Conservation (phyloP, 2,888 invertebrate species). For the Xanthorhoe designata region DNA sequence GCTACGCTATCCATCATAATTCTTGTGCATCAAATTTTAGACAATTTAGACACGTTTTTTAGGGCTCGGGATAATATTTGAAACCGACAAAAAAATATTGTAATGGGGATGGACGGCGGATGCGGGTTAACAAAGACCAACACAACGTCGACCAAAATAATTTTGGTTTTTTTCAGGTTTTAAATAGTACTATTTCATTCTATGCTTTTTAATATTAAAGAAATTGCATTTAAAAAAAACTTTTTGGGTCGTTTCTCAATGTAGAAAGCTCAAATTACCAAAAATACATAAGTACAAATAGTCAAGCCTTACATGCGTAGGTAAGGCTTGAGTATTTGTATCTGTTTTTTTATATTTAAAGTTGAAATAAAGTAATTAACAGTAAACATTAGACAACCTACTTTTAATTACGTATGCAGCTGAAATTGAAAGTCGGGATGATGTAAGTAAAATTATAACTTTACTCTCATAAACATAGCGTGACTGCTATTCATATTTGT, state of each 20-base stretch:
- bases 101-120: conserved; percentile 23
- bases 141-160: conserved; percentile 20
- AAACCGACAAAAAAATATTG: conserved; percentile 3
- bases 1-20: conserved; percentile 1
- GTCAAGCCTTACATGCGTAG: no score
- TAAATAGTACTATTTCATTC: not conserved
- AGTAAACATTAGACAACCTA: conserved; percentile 5
- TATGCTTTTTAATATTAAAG: not conserved
- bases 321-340: no score
- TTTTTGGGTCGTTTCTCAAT: no score
- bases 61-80: not conserved
- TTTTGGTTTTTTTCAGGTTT: not conserved
- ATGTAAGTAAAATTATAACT: conserved; percentile 62
- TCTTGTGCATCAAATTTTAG: not conserved
- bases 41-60: not conserved
- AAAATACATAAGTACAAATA: no score
- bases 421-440: conserved; percentile 70
- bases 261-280: no score
- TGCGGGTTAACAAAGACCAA: conserved; percentile 40
- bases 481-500: conserved; percentile 71
- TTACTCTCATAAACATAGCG: conserved; percentile 64
- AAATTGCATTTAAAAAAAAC: not conserved
- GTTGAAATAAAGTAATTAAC: no score
- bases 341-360: no score
- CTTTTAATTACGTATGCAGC: conserved; percentile 37